These are phyloP conservation scores for Bombus haemorrhoidalis DNA, from an alignment of 1,140 invertebrate genomes.

Conservation along the genomic window DNA sequence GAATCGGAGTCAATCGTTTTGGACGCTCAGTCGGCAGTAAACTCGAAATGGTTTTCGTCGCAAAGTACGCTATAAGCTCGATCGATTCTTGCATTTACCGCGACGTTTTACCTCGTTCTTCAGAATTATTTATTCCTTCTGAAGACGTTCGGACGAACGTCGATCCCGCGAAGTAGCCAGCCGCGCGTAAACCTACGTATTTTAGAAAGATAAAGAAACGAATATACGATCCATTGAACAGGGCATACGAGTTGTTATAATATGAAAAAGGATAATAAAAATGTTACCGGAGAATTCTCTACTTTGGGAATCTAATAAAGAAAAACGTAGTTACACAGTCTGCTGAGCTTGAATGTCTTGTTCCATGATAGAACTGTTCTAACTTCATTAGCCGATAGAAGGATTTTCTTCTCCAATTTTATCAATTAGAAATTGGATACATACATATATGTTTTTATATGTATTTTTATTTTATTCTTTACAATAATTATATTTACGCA, in stretches of 20 bases:
- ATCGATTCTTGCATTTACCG: conserved; percentile 39
- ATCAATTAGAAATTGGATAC: too few relatives aligned
- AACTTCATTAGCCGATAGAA: not conserved
- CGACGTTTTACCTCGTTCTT: not conserved
- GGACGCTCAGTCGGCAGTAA: conserved; percentile 41
- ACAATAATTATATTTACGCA: too few relatives aligned
- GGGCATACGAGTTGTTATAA: not conserved
- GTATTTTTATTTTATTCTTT: too few relatives aligned
- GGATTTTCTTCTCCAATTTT: not conserved
- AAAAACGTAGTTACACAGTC: not conserved
- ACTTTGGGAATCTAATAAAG: not conserved
- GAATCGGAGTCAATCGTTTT: conserved; percentile 34
- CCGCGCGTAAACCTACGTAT: conserved; percentile 1
- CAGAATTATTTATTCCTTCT: conserved; percentile 43
- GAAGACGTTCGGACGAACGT: not conserved
- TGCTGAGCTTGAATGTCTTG: not conserved
- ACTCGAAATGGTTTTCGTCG: conserved; percentile 45
- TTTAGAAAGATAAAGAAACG: not conserved
- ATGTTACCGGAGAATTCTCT: not conserved
- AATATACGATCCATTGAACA: not conserved
- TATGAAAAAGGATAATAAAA: not conserved
- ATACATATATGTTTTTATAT: too few relatives aligned
- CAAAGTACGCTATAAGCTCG: conserved; percentile 52
- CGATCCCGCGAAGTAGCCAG: conserved; percentile 3
- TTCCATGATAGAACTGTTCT: not conserved